Evolutionary conservation across 2,113 vertebrate genomes (phyloP), one percentile per base, ranked within the genome.

Genomic region (Bubo blakistoni): DNA sequence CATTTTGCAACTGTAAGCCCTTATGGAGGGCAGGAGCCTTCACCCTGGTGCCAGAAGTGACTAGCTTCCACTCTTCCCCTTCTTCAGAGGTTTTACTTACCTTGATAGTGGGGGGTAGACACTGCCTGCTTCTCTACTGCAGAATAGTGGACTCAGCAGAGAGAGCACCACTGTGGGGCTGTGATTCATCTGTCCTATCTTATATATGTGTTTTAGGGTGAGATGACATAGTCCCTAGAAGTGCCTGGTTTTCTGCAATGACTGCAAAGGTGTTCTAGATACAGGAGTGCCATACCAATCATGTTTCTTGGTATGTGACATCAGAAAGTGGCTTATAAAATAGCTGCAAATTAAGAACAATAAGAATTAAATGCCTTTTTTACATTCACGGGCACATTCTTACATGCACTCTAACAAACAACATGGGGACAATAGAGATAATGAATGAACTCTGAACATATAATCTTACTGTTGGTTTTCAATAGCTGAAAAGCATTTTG

Each of bases 251-350:
- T 93, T 74, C 24, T 69, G 16, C 70, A 58, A 2, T 42, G 42
- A 8, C 61, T 67, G 19, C 22, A 65, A 72, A 80, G 6, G 7
- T 86, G 7, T n/a, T 69, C 30, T 27, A 49, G 47, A 19, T 40
- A 38, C 4, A 61, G 10, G 2, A 3, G 1, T 61, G 38, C 20
- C 24, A 51, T 13, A 51, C 4, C 49, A 81, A 71, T 38, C 3
- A 5, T 6, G 1, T 59, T 44, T 52, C 16, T n/a, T 2, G 0
- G 6, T 40, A 8, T n/a, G 21, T 46, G 19, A 49, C 11, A 32
- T 40, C 24, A 69, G 40, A 44, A 36, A 27, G 14, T 63, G 36
- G 4, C 11, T 84, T 73, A 34, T 81, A 49, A 94, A 83, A 21
- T 19, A 80, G 40, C n/a, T 73, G 27, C 8, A 44, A 63, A 32